Base-by-base conservation (phyloP, 1,140 invertebrate genomes). In the Psilanteris sp. region DNA sequence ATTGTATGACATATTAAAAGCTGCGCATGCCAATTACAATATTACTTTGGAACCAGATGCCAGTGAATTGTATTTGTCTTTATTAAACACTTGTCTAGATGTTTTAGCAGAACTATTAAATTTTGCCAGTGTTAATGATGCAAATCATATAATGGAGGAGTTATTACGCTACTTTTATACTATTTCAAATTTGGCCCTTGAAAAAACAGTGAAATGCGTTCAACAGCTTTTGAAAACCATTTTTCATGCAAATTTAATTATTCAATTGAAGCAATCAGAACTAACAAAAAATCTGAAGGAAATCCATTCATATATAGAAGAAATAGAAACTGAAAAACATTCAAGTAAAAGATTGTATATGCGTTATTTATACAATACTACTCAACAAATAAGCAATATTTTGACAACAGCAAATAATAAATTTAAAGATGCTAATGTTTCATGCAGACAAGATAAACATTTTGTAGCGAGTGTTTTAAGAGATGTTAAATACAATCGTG, bases 191-290 rank as follows among this genome's bases (percentile, higher is more conserved):
- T 80, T 96, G 9, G 93, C 94, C 36, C 91, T 95, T 0, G 91
- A 92, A 2, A 83, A 88, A 0, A 93, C 94, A 0, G 91, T 97
- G 0, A 89, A 92, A 22, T 96, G 94, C 84, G 93, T 97, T 0
- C 93, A 94, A 16, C 95, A 96, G 89, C 81, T 97, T 0, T 80
- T 97, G 4, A 96, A 96, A 86, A 93, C 93, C 75, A 85, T 97
- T 1, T 97, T 96, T 87, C 93, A 93, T 0, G 93, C 92, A 0
- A 96, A 96, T 80, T 89, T 96, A 67, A 89, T 91, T 6, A 90
- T 90, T n/a, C 91, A 93, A 15, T 93, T 92, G 86, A 87, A 73
- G 1, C 90, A 91, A 52, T 86, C 88, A 9, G 80, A 57, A 79
- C 9, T 73, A 0, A 55, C 78, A 0, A 81, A 71, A n/a, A 82